Evolutionary conservation across 2,797 vertebrate species (phyloP).

Genomic region (Rousettus madagascariensis): DNA sequence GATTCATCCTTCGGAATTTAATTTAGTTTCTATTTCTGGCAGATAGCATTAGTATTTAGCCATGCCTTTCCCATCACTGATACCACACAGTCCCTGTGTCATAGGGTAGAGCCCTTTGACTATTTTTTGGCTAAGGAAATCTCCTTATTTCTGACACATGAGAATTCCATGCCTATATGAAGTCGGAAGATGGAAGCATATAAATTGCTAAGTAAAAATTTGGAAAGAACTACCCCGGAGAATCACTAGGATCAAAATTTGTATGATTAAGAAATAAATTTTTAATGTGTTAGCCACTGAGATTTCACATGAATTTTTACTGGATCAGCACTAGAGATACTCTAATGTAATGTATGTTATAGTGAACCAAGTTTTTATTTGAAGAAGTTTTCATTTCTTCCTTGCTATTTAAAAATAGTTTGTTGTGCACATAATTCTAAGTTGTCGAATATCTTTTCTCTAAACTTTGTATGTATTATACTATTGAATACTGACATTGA

Average conservation of each 20-base stretch:
- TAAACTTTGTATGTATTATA: background rate
- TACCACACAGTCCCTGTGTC: background rate
- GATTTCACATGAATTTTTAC: background rate
- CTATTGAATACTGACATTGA: background rate
- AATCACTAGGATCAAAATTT: background rate
- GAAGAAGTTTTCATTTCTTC: background rate
- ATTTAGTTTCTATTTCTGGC: background rate
- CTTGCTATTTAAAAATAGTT: background rate
- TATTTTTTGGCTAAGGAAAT: background rate
- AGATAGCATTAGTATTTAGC: background rate
- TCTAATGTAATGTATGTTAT: background rate
- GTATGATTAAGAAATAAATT: background rate
- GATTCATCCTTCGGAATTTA: background rate
- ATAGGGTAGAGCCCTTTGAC: background rate
- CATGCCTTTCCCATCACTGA: background rate
- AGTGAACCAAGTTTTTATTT: background rate
- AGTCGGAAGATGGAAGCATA: background rate
- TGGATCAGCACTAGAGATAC: background rate
- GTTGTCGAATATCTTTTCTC: background rate
- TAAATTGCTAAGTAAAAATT: background rate
- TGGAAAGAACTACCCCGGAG: background rate
- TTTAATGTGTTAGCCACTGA: background rate
- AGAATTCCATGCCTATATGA: background rate
- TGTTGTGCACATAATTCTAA: background rate
- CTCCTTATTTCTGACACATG: background rate